Conservation (phyloP, 1,140 invertebrate species). For the Leucophenga varia region DNA sequence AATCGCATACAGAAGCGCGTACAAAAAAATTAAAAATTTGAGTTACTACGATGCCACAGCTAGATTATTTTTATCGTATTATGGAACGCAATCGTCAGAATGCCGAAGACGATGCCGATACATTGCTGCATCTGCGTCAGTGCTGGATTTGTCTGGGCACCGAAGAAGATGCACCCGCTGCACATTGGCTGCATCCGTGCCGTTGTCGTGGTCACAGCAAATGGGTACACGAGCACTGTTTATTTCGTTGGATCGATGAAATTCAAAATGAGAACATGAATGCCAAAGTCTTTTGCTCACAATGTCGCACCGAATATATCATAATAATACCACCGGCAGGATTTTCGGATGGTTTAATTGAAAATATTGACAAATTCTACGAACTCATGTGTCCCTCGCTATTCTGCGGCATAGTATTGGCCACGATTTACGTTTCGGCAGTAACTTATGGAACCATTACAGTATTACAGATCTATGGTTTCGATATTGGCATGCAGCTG, state of each 20-base stretch:
- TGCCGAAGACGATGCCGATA: no score
- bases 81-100: no score
- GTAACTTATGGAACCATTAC: constrained; percentile 28
- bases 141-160: constrained; percentile 38
- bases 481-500: constrained; percentile 15
- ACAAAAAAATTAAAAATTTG: no score
- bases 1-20: no score
- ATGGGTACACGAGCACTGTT: constrained; percentile 39
- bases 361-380: constrained; percentile 21
- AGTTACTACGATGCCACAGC: no score
- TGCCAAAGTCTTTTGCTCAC: constrained; percentile 20
- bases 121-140: no score
- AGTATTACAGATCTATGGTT: constrained; percentile 23
- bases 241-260: constrained; percentile 37
- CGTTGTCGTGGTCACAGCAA: constrained; percentile 38
- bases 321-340: constrained; percentile 27
- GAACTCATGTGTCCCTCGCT: constrained; percentile 25
- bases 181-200: constrained; percentile 35
- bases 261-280: constrained; percentile 23
- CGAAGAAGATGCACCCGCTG: constrained; percentile 22
- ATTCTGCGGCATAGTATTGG: constrained; percentile 27
- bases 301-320: constrained; percentile 36
- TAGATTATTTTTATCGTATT: no score
- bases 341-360: constrained; percentile 23
- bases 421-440: constrained; percentile 30